Evolutionary conservation across 1,140 invertebrate genomes (phyloP).

Genomic region (Pseudomyrmex gracilis): DNA sequence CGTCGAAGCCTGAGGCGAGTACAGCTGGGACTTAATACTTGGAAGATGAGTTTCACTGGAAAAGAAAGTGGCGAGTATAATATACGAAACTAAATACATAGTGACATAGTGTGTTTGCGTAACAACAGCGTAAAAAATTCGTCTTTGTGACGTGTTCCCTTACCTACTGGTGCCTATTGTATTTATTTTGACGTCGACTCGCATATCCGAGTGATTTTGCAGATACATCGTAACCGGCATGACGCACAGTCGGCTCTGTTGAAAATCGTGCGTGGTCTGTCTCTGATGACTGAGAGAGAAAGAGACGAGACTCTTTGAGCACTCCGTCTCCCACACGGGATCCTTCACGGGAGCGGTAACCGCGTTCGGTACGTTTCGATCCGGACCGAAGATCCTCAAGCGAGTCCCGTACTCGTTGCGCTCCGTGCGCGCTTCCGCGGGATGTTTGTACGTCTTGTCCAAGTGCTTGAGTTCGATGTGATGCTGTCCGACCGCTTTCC

Average conservation of each 20-base stretch:
- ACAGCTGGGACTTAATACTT: constrained; percentile 81
- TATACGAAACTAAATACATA: background rate
- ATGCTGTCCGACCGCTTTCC: constrained; percentile 83
- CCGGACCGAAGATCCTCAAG: constrained; percentile 83
- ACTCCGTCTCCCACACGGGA: constrained; percentile 74
- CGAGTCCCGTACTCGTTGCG: constrained; percentile 78
- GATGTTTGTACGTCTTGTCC: constrained; percentile 81
- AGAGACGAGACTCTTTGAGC: constrained; percentile 78
- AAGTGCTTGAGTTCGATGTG: constrained; percentile 81
- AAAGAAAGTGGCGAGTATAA: constrained; percentile 55
- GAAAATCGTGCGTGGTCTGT: constrained; percentile 80
- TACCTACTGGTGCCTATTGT: constrained; percentile 84
- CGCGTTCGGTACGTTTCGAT: constrained; percentile 78
- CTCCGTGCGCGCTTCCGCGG: constrained; percentile 73
- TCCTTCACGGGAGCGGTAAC: constrained; percentile 71
- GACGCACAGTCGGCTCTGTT: constrained; percentile 77
- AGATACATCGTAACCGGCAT: constrained; percentile 80
- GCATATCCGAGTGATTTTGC: constrained; percentile 82
- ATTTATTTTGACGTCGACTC: constrained; percentile 79
- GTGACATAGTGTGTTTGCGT: background rate
- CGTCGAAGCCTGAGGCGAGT: constrained; percentile 82
- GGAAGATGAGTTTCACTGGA: constrained; percentile 79
- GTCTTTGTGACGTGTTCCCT: constrained; percentile 43
- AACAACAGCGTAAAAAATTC: background rate
- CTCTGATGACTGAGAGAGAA: constrained; percentile 80